These are phyloP conservation scores for Charadrius vociferus DNA, from an alignment of 2,113 vertebrate species.

Conservation along the genomic window DNA sequence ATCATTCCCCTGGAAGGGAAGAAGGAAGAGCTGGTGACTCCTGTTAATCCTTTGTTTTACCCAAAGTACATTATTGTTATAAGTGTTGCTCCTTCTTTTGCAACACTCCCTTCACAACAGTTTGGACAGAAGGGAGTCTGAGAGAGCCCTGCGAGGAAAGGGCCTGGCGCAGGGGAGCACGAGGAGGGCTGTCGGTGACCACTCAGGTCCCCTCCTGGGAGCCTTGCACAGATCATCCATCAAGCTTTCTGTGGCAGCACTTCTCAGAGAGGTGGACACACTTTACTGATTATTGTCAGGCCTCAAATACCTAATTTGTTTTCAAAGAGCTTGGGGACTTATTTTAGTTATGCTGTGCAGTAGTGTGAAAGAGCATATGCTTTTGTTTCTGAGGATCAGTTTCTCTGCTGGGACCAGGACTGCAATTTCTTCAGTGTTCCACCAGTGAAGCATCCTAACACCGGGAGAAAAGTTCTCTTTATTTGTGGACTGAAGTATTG, in stretches of 20 bases:
- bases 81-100: neutral
- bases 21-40: neutral
- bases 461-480: neutral
- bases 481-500: neutral
- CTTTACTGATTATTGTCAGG: neutral
- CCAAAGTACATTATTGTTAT: neutral
- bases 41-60: neutral
- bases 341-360: neutral
- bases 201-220: neutral
- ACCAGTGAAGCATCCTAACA: neutral
- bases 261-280: neutral
- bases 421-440: neutral
- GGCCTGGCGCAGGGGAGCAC: too few species aligned
- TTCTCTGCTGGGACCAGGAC: neutral
- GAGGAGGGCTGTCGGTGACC: neutral
- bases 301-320: constrained; percentile 2
- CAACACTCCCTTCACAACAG: neutral
- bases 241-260: neutral
- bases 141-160: neutral
- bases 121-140: neutral
- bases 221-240: neutral
- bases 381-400: neutral
- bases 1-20: neutral
- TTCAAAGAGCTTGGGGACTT: neutral
- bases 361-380: neutral